Percentiles rank a stretch among this genome's conserved stretches.
phyloP scores from a whole-genome alignment of 2,797 vertebrate species.

The Diplodus puntazzo region DNA sequence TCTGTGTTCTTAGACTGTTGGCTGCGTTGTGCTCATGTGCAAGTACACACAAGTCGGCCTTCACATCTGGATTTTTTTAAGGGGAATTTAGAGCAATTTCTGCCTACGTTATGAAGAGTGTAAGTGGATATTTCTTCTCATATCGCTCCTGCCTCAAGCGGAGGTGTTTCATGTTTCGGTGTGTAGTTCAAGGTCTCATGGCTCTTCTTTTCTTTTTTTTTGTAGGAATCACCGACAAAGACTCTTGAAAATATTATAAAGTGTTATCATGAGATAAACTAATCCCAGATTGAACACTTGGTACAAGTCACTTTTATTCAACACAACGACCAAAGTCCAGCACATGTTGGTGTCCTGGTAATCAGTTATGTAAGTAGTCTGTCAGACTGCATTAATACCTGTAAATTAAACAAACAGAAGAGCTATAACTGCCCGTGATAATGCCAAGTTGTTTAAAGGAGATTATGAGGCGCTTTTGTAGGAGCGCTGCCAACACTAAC shows the following conservation, averaged over 20 bases:
- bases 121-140: background rate
- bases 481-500: background rate
- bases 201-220: background rate
- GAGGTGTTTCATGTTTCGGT: constrained; percentile 2
- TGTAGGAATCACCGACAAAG: background rate
- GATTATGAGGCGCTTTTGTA: background rate
- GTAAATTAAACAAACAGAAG: background rate
- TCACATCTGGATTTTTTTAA: background rate
- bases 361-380: background rate
- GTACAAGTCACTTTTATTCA: background rate
- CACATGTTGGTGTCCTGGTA: too few relatives aligned
- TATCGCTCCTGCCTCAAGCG: background rate
- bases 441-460: background rate
- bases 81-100: background rate
- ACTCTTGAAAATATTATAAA: background rate
- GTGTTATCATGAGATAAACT: background rate
- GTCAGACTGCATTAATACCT: background rate
- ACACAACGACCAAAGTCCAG: background rate
- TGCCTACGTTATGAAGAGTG: background rate
- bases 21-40: background rate
- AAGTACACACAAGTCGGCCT: background rate
- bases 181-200: background rate
- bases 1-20: background rate
- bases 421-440: background rate
- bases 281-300: background rate